Evolutionary conservation across 2,797 vertebrate genomes (phyloP).

Genomic region (Tinamus major): DNA sequence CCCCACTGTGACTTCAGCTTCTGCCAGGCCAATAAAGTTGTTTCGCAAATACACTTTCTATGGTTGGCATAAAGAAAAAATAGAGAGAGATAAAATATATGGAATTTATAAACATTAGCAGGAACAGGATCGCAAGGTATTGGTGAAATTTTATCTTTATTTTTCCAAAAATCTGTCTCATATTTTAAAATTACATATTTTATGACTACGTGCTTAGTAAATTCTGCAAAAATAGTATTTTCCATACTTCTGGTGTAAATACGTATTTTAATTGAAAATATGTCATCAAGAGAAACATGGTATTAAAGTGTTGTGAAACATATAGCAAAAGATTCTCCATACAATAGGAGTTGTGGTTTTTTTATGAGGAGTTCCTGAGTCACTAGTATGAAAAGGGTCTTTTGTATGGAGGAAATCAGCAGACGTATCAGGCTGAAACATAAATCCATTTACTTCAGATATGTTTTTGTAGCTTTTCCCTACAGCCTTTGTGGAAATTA

Average conservation of each 20-base stretch:
- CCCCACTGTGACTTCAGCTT: slow-evolving; percentile 3
- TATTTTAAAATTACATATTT: neutral
- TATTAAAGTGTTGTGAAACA: neutral
- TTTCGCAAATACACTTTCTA: neutral
- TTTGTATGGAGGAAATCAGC: neutral
- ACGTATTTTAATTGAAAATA: neutral
- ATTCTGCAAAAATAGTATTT: neutral
- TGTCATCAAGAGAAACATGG: neutral
- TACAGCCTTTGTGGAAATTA: neutral
- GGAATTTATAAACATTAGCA: neutral
- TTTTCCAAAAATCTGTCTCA: neutral
- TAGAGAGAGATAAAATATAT: neutral
- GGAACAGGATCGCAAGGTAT: neutral
- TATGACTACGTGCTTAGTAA: neutral
- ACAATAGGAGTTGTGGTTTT: neutral
- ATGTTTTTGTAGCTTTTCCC: neutral
- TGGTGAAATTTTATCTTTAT: neutral
- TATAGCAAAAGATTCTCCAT: neutral
- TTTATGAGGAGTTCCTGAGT: neutral
- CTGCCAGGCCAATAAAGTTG: neutral
- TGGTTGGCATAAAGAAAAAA: neutral
- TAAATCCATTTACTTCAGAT: neutral
- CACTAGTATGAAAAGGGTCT: neutral
- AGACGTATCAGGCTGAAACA: neutral
- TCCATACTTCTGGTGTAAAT: neutral